A percentile compares a stretch with the other conserved stretches of the same genome.
These are phyloP conservation scores for Dicyrtoma fusca DNA, from an alignment of 2,888 invertebrate genomes.

Conservation along the genomic window DNA sequence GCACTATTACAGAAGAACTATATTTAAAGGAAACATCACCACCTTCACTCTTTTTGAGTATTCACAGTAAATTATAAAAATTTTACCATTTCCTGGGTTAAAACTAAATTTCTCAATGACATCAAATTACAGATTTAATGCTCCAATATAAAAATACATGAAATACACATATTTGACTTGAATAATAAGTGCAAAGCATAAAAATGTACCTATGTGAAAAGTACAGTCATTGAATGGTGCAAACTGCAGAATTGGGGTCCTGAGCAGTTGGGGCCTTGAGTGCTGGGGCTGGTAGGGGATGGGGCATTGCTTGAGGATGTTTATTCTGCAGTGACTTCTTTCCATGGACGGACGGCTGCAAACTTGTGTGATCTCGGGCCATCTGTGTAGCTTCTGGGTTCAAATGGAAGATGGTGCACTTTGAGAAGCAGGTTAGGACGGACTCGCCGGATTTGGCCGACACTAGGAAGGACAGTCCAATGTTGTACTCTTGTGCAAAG, in stretches of 20 bases:
- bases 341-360: background rate
- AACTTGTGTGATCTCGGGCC: slow-evolving; percentile 40
- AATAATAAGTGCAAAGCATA: no score
- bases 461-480: slow-evolving; percentile 51
- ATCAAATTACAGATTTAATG: no score
- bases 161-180: no score
- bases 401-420: slow-evolving; percentile 48
- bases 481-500: slow-evolving; percentile 54
- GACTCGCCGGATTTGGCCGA: slow-evolving; percentile 56
- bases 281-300: slow-evolving; percentile 24
- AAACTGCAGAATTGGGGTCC: slow-evolving; percentile 49
- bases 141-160: no score
- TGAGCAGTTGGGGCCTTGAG: background rate
- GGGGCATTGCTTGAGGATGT: slow-evolving; percentile 10
- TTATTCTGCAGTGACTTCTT: no score
- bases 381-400: slow-evolving; percentile 51
- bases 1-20: no score
- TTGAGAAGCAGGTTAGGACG: slow-evolving; percentile 25
- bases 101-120: no score
- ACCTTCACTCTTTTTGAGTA: no score
- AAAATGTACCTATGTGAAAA: no score
- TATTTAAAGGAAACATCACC: no score
- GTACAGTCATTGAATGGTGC: slow-evolving; percentile 44
- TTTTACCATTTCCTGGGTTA: no score
- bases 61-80: no score